A percentile compares a stretch with the other conserved stretches of the same genome.
Evolutionary conservation across 2,888 invertebrate genomes (phyloP).

Genomic region (Ganaspis brasiliensis): DNA sequence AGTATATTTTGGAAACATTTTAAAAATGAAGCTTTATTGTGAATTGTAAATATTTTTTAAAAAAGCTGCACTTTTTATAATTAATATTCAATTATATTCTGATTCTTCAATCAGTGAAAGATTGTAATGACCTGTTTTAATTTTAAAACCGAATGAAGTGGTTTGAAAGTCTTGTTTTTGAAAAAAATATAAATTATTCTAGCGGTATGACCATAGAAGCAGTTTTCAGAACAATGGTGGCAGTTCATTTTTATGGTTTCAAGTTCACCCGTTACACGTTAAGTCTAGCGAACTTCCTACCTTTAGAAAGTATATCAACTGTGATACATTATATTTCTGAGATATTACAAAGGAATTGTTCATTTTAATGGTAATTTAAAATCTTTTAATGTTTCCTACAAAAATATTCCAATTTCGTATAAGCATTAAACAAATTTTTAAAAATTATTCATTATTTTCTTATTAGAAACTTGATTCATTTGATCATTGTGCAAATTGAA

Average conservation of each 20-base stretch:
- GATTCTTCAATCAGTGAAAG: too few relatives aligned
- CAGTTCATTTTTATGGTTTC: slow-evolving; percentile 42
- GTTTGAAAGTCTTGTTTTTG: background rate
- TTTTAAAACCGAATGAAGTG: too few relatives aligned
- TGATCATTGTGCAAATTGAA: too few relatives aligned
- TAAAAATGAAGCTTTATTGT: too few relatives aligned
- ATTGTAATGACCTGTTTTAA: too few relatives aligned
- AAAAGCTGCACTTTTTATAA: too few relatives aligned
- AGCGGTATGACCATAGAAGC: background rate
- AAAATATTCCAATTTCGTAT: background rate
- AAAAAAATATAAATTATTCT: slow-evolving; percentile 11
- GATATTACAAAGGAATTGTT: slow-evolving; percentile 2
- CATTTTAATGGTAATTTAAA: background rate
- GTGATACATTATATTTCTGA: slow-evolving; percentile 27
- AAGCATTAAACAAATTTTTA: background rate
- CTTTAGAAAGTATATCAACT: slow-evolving; percentile 42
- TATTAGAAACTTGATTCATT: too few relatives aligned
- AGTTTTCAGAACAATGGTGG: slow-evolving; percentile 33
- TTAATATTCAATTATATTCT: too few relatives aligned
- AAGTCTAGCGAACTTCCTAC: slow-evolving; percentile 36
- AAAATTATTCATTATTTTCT: too few relatives aligned
- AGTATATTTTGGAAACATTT: too few relatives aligned
- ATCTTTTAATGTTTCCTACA: background rate
- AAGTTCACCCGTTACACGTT: slow-evolving; percentile 40
- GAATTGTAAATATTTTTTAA: too few relatives aligned